Evolutionary conservation across 2,797 vertebrate genomes (phyloP).

Genomic region (Labeo calbasu): DNA sequence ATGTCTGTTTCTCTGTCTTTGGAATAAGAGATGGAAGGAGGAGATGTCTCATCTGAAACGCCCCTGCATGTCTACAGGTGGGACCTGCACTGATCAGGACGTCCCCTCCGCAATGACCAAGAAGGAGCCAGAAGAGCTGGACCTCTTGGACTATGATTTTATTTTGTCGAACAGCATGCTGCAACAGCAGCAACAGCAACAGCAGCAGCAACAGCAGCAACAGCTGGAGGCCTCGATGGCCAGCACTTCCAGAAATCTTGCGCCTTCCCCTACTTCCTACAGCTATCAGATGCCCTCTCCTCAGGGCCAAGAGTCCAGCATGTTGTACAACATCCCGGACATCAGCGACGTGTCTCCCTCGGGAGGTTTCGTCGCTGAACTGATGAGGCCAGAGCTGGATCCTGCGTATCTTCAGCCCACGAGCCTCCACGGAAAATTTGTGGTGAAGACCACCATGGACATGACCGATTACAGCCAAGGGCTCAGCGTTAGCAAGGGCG

Average conservation of each 20-base stretch:
- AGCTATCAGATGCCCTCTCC: constrained; percentile 82
- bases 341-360: constrained; percentile 93
- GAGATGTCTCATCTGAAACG: constrained; percentile 90
- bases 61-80: constrained; percentile 77
- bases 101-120: constrained; percentile 79
- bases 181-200: constrained; percentile 80
- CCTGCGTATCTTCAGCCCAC: constrained; percentile 89
- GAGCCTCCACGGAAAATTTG: constrained; percentile 92
- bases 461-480: constrained; percentile 85
- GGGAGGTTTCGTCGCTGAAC: constrained; percentile 95
- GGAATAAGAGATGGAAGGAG: constrained; percentile 90
- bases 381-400: constrained; percentile 94
- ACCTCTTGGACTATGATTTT: constrained; percentile 94
- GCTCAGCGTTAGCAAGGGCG: constrained; percentile 79
- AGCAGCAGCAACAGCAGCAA: constrained; percentile 80
- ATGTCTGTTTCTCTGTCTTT: constrained; percentile 59
- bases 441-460: constrained; percentile 90
- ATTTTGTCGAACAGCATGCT: constrained; percentile 94
- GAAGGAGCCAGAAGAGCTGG: constrained; percentile 89
- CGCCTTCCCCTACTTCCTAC: constrained; percentile 81
- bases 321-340: constrained; percentile 87
- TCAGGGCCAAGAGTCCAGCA: constrained; percentile 72
- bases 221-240: constrained; percentile 69
- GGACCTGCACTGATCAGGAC: constrained; percentile 75
- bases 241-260: constrained; percentile 75